Conservation (phyloP, 1,140 invertebrate species). For the Scaptodrosophila lebanonensis region DNA sequence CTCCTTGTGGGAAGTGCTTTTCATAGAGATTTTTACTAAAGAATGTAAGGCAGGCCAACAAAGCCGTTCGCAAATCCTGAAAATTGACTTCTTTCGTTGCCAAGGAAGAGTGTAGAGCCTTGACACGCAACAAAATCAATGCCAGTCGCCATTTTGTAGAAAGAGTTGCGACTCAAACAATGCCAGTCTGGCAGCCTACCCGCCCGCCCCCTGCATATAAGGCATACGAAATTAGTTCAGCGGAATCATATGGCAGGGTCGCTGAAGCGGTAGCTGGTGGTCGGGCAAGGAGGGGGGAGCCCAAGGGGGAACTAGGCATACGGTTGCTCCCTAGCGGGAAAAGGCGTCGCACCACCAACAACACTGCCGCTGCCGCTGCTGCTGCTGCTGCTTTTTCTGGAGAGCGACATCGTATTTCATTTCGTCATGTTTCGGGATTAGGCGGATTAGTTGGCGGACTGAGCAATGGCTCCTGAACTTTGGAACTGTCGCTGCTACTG, state of each 20-base stretch:
- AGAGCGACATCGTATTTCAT: slow-evolving; percentile 77
- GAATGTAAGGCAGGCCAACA: slow-evolving; percentile 63
- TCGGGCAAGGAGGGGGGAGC: slow-evolving; percentile 11
- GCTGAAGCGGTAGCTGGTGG: too few relatives aligned
- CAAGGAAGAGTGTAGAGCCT: not conserved
- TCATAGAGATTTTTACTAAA: slow-evolving; percentile 67
- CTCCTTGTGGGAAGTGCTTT: slow-evolving; percentile 74
- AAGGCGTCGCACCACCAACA: slow-evolving; percentile 21
- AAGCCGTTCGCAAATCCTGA: slow-evolving; percentile 68
- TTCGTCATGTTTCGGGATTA: slow-evolving; percentile 77
- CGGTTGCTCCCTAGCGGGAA: too few relatives aligned
- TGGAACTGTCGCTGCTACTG: slow-evolving; percentile 42
- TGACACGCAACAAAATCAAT: slow-evolving; percentile 54
- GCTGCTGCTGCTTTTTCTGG: slow-evolving; percentile 45
- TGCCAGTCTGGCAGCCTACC: not conserved
- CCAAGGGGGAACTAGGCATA: not conserved
- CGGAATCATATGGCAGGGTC: too few relatives aligned
- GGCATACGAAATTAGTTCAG: slow-evolving; percentile 71
- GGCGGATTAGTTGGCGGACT: slow-evolving; percentile 71
- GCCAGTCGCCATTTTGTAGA: slow-evolving; percentile 71
- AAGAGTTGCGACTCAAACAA: slow-evolving; percentile 55
- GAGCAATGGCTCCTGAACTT: slow-evolving; percentile 69
- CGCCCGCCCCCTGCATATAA: slow-evolving; percentile 42
- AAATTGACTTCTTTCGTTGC: slow-evolving; percentile 75
- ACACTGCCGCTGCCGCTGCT: not conserved